These are phyloP conservation scores for Dolichoris vasculosae DNA, from an alignment of 1,140 invertebrate genomes.

Conservation along the genomic window DNA sequence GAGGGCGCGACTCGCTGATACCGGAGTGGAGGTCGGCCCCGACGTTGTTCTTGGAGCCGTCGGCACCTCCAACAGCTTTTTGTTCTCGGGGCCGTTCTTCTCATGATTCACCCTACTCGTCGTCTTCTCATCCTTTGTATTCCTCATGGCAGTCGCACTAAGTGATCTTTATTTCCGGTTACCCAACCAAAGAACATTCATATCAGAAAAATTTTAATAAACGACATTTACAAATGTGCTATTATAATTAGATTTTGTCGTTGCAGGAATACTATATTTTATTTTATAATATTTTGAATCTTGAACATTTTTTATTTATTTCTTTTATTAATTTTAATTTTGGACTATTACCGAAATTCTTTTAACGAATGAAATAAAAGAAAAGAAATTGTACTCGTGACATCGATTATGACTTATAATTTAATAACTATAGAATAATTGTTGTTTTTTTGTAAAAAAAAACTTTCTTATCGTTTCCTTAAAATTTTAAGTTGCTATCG, in stretches of 20 bases:
- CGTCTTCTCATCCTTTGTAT: slow-evolving; percentile 61
- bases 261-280: too few species aligned
- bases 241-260: background rate
- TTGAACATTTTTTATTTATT: too few species aligned
- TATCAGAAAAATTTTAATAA: background rate
- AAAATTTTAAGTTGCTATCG: too few species aligned
- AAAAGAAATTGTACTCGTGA: too few species aligned
- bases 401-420: too few species aligned
- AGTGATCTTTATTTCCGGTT: background rate
- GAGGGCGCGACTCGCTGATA: slow-evolving; percentile 66
- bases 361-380: too few species aligned
- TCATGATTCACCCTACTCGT: slow-evolving; percentile 61
- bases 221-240: background rate
- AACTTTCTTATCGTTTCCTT: too few species aligned
- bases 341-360: too few species aligned
- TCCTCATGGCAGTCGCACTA: slow-evolving; percentile 48
- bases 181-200: background rate
- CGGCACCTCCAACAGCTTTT: slow-evolving; percentile 63
- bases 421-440: too few species aligned
- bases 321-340: too few species aligned
- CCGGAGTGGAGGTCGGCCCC: background rate
- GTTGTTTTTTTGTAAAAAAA: too few species aligned
- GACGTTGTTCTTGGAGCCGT: slow-evolving; percentile 55
- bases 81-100: slow-evolving; percentile 67
- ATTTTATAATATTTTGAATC: too few species aligned